Conservation (phyloP, 2,888 invertebrate genomes). For the Sarcophaga carnaria region DNA sequence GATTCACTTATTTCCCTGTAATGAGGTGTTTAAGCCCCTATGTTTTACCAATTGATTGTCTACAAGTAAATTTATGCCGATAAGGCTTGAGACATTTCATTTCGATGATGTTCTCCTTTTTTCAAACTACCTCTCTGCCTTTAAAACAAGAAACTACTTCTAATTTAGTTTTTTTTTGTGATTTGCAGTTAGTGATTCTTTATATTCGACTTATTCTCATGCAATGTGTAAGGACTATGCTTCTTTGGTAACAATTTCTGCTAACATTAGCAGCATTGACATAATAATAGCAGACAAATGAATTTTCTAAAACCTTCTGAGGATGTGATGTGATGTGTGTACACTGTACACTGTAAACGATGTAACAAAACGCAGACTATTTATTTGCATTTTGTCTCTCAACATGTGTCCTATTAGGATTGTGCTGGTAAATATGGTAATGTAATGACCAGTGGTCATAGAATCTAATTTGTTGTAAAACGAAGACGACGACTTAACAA, state of each 20-base stretch:
- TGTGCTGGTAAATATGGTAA: conserved; percentile 78
- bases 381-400: conserved; percentile 52
- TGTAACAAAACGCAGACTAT: conserved; percentile 53
- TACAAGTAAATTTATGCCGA: too few species aligned
- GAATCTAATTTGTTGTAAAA: conserved; percentile 79
- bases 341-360: not conserved
- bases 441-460: conserved; percentile 80
- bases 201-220: not conserved
- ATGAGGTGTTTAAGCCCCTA: too few species aligned
- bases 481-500: conserved; percentile 31
- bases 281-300: conserved; percentile 41
- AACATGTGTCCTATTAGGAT: conserved; percentile 46
- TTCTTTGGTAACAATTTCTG: conserved; percentile 13
- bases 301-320: conserved; percentile 28
- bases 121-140: too few species aligned
- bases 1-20: too few species aligned
- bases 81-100: too few species aligned
- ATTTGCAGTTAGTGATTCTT: not conserved
- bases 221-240: not conserved
- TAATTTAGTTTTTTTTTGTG: too few species aligned
- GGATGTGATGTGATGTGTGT: conserved; percentile 22
- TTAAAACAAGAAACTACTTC: too few species aligned
- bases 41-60: too few species aligned
- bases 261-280: conserved; percentile 52
- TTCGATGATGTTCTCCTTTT: too few species aligned